Evolutionary conservation across 2,888 invertebrate species (phyloP), one percentile per base, ranked within the genome.

Genomic region (Platycnemis pennipes): DNA sequence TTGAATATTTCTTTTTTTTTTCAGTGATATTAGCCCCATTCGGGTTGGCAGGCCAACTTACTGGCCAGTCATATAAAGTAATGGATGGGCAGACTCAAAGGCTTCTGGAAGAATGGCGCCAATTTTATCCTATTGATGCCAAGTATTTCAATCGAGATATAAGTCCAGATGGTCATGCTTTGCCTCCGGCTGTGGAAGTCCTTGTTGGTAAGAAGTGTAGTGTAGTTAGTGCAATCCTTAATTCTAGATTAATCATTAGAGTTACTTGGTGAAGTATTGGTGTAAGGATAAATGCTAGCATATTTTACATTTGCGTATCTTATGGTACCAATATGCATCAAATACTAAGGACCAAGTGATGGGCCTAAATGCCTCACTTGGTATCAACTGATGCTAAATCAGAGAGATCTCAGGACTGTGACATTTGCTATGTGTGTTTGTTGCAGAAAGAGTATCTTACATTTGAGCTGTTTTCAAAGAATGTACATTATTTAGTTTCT

Each of bases 21-120:
- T 2, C 97, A 98, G 99, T 99, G 96, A 99, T 99, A 96, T 97
- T 99, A 96, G 99, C 99, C 46, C 99, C 99, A 63, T 99, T 99
- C 96, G 99, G 99, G 22, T 97, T 99, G 96, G 98, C 99, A 95
- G 99, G 99, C 87, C 98, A 98, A 94, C 97, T 99, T 96, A 99
- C 99, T 91, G 99, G 99, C 0, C 98, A 98, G 96, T 97, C 98
- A 95, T 98, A 98, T 96, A 97, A 97, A 95, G 95, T 97, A 94
- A 97, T 97, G 87, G 98, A 98, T 96, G 97, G 98, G 88, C 97
- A 97, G 95, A 98, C 98, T 37, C 97, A 98, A 95, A 98, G 98
- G 95, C 97, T 99, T 95, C 97, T 99, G 95, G 99, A 99, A 96
- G 99, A 99, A 95, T 99, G 99, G 99, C 97, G 98, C 95, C 98